These are phyloP conservation scores for Poliocrania exsul DNA, from an alignment of 2,797 vertebrate species.

Conservation along the genomic window DNA sequence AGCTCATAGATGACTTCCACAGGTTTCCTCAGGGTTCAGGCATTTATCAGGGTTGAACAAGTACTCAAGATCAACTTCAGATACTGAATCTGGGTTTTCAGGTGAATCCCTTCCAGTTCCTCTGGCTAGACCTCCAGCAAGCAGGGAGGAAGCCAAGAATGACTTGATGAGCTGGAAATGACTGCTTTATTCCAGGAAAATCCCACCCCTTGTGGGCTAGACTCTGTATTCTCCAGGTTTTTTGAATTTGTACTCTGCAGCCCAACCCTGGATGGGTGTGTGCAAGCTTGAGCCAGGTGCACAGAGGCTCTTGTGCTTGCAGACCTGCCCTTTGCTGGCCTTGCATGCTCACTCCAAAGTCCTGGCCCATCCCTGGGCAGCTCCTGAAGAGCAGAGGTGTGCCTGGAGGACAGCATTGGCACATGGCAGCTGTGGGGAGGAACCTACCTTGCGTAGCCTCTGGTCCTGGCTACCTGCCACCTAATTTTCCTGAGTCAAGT, in stretches of 20 bases:
- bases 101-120: background rate
- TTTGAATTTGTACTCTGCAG: background rate
- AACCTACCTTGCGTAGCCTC: slow-evolving; percentile 2
- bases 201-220: background rate
- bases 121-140: background rate
- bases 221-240: accelerated
- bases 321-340: background rate
- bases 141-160: background rate
- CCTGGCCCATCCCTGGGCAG: background rate
- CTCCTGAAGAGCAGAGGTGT: background rate
- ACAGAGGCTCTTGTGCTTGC: background rate
- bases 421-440: background rate
- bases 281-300: background rate
- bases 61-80: background rate
- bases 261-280: background rate
- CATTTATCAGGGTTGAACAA: background rate
- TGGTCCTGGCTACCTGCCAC: slow-evolving; percentile 35
- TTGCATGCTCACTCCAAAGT: background rate
- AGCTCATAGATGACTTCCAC: background rate
- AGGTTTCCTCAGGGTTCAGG: background rate
- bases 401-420: slow-evolving; percentile 10
- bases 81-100: background rate
- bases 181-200: background rate
- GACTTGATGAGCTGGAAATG: background rate
- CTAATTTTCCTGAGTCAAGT: slow-evolving; percentile 38